phyloP scores from a whole-genome alignment of 1,140 invertebrate species.

The Lanistes nyassanus region DNA sequence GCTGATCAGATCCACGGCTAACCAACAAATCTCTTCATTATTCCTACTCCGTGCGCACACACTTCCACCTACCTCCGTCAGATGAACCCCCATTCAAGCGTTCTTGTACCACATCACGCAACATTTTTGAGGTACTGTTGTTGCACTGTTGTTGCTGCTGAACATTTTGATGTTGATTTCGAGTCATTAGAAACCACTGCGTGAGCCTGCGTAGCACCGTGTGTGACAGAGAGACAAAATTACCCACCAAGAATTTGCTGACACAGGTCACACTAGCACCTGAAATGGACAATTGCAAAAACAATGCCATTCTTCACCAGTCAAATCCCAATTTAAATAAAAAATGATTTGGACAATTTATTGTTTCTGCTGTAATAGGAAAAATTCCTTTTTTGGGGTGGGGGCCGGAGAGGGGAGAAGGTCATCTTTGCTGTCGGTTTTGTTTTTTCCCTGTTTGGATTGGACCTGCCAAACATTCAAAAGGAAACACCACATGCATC shows the following conservation, averaged over 20 bases:
- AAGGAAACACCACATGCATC: too few species aligned
- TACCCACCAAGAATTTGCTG: constrained; percentile 16
- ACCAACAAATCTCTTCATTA: too few species aligned
- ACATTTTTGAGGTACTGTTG: background rate
- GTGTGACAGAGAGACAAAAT: background rate
- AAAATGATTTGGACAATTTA: too few species aligned
- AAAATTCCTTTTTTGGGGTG: too few species aligned
- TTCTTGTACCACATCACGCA: constrained; percentile 3
- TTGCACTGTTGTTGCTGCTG: constrained; percentile 9
- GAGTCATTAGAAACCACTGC: constrained; percentile 1
- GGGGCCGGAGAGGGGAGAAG: too few species aligned
- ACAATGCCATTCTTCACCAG: too few species aligned
- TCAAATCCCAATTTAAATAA: too few species aligned
- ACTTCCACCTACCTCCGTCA: background rate
- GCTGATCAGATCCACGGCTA: too few species aligned
- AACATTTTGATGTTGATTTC: background rate
- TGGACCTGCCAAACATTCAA: too few species aligned
- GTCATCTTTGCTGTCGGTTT: too few species aligned
- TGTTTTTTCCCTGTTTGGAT: too few species aligned
- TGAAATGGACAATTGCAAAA: background rate
- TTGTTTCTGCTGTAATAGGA: too few species aligned
- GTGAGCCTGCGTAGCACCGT: background rate
- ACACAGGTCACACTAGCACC: constrained; percentile 8
- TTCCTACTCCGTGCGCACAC: background rate
- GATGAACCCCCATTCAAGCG: background rate